Evolutionary conservation across 2,888 invertebrate species (phyloP).

Genomic region (Neuroscelio doddi): DNA sequence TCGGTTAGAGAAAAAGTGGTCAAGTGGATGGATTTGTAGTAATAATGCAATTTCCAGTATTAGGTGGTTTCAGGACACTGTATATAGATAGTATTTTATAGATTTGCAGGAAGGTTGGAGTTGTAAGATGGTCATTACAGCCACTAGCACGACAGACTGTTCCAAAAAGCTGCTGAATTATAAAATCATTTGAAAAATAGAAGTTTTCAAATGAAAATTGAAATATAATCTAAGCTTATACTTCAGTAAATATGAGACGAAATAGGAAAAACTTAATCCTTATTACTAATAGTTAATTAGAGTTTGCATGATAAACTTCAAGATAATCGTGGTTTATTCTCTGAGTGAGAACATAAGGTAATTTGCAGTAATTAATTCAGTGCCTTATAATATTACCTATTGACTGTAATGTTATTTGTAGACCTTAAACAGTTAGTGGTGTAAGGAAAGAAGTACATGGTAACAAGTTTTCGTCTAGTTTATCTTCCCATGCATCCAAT

Average conservation of each 20-base stretch:
- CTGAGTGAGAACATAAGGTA: not conserved
- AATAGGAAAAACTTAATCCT: no score
- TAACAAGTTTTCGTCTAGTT: not conserved
- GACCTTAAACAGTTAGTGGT: not conserved
- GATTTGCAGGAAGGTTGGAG: not conserved
- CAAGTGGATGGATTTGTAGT: no score
- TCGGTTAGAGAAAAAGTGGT: no score
- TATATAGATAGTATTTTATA: conserved; percentile 1
- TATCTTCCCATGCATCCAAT: not conserved
- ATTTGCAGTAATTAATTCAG: not conserved
- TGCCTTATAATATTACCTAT: not conserved
- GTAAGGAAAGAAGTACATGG: not conserved
- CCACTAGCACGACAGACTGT: not conserved
- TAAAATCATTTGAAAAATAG: no score
- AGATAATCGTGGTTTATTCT: not conserved
- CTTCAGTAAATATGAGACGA: no score
- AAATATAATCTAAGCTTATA: no score
- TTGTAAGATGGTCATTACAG: not conserved
- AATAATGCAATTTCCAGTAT: not conserved
- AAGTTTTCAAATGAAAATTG: no score
- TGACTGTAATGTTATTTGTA: not conserved
- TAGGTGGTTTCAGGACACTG: not conserved
- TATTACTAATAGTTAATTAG: no score
- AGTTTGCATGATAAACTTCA: no score
- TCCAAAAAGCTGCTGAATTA: not conserved